These are phyloP conservation scores for Cordilura impudica DNA, from an alignment of 2,888 invertebrate genomes.

Conservation along the genomic window DNA sequence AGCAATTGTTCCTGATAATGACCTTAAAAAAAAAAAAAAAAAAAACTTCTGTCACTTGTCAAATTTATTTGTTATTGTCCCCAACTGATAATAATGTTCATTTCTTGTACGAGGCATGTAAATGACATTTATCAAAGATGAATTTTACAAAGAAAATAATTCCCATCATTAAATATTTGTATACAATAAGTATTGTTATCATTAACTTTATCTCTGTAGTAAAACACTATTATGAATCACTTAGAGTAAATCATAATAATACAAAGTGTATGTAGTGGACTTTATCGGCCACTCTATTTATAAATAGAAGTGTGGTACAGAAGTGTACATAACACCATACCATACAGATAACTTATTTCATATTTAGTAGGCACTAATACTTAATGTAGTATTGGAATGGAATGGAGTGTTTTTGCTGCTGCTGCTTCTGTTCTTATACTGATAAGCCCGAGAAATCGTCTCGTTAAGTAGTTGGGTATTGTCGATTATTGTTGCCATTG, in stretches of 20 bases:
- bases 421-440: neutral
- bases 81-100: neutral
- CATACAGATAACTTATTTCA: neutral
- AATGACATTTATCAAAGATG: neutral
- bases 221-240: neutral
- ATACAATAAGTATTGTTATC: neutral
- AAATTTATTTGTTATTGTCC: neutral
- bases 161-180: neutral
- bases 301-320: too few species aligned
- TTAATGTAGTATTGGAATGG: neutral
- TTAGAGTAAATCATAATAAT: neutral
- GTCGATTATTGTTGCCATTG: neutral
- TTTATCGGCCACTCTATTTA: neutral
- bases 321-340: neutral
- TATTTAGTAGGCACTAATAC: neutral
- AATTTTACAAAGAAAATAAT: neutral
- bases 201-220: neutral
- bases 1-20: neutral
- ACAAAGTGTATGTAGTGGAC: neutral
- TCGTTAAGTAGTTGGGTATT: neutral
- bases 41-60: neutral
- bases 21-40: too few species aligned
- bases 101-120: neutral
- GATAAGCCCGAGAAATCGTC: neutral
- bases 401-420: too few species aligned